phyloP scores from a whole-genome alignment of 2,797 vertebrate species.

The Manis pentadactyla region DNA sequence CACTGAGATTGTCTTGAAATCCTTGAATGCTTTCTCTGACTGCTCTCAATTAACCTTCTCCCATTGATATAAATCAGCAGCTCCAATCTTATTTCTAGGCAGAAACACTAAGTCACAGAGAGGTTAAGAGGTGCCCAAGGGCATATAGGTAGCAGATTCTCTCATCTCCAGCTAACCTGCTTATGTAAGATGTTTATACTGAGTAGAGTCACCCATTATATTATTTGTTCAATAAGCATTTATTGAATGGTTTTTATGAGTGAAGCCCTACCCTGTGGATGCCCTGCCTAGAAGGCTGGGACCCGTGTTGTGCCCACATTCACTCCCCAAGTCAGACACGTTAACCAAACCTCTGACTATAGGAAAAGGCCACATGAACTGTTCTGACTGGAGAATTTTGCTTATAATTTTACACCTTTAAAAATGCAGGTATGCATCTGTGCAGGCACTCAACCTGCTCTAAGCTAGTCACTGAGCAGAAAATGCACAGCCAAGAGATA shows the following conservation, averaged over 20 bases:
- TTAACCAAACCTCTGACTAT: not conserved
- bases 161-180: not conserved
- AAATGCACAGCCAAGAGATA: not conserved
- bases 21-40: slow-evolving; percentile 1
- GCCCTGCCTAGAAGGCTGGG: not conserved
- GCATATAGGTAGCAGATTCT: not conserved
- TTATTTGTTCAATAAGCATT: not conserved
- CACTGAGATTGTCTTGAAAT: slow-evolving; percentile 59
- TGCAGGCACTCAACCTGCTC: not conserved
- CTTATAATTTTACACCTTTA: not conserved
- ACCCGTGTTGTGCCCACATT: not conserved
- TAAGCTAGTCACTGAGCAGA: not conserved
- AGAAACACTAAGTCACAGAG: slow-evolving; percentile 27
- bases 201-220: not conserved
- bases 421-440: not conserved
- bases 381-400: not conserved
- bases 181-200: not conserved
- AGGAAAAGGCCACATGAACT: not conserved
- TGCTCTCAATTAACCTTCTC: slow-evolving; percentile 48
- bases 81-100: slow-evolving; percentile 16
- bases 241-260: not conserved
- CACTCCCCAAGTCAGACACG: not conserved
- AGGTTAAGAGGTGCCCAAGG: not conserved
- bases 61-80: not conserved
- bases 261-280: not conserved